A percentile compares a stretch with the other conserved stretches of the same genome.
Conservation (phyloP, 2,797 vertebrate species). For the Catostomus latipinnis region DNA sequence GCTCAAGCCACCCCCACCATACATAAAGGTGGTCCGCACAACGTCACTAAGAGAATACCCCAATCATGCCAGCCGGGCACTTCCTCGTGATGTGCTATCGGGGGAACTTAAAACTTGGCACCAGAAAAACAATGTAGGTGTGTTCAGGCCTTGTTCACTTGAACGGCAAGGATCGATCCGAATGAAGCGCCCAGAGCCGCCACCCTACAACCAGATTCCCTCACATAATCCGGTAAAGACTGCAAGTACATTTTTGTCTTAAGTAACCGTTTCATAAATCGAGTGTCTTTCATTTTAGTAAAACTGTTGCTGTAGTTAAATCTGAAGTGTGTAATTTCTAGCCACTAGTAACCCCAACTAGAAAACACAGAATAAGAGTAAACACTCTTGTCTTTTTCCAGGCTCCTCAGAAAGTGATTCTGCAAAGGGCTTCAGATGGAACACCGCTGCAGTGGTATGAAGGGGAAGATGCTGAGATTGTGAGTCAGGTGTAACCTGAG, state of each 20-base stretch:
- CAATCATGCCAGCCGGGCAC: conserved; percentile 69
- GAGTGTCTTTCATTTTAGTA: not conserved
- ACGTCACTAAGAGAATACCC: conserved; percentile 86
- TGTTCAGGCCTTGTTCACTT: conserved; percentile 66
- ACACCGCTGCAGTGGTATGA: conserved; percentile 87
- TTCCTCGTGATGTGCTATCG: conserved; percentile 81
- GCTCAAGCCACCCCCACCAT: conserved; percentile 77
- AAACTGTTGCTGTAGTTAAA: too few species aligned
- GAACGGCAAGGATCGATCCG: conserved; percentile 76
- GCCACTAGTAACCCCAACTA: too few species aligned
- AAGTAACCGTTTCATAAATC: not conserved
- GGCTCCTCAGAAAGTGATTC: conserved; percentile 79
- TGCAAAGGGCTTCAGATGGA: conserved; percentile 85
- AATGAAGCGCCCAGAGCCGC: conserved; percentile 71
- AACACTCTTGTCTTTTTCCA: conserved; percentile 57
- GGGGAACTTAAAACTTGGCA: conserved; percentile 90
- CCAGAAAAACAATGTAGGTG: conserved; percentile 78
- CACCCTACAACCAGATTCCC: conserved; percentile 64
- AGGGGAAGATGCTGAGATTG: conserved; percentile 85
- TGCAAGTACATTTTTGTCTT: not conserved
- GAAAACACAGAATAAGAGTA: too few species aligned
- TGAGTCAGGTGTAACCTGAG: conserved; percentile 86
- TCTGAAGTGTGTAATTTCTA: too few species aligned
- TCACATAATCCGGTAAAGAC: conserved; percentile 67
- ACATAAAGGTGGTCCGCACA: conserved; percentile 80